Evolutionary conservation across 1,140 invertebrate species (phyloP).

Genomic region (Aradophagus sp.): DNA sequence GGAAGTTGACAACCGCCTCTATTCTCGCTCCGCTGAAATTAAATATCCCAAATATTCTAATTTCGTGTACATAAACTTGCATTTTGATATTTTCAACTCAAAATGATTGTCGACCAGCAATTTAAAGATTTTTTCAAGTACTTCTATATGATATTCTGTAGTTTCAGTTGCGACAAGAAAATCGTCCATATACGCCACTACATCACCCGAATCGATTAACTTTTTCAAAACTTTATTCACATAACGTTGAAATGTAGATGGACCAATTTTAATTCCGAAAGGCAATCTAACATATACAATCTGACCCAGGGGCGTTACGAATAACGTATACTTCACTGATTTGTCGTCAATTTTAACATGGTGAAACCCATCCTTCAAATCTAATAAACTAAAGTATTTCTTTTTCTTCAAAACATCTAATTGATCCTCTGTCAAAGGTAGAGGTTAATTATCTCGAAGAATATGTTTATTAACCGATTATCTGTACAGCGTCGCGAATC

Average conservation of each 20-base stretch:
- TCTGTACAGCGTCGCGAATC: too few species aligned
- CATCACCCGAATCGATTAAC: conserved; percentile 2
- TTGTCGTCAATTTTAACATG: conserved; percentile 7
- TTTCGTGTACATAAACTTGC: conserved; percentile 4
- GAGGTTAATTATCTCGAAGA: conserved; percentile 22
- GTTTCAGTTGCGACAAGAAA: conserved; percentile 15
- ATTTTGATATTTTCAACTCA: conserved; percentile 5
- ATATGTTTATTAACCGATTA: too few species aligned
- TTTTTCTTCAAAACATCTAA: conserved; percentile 4
- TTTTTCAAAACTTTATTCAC: conserved; percentile 11
- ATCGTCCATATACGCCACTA: conserved; percentile 24
- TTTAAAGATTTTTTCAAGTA: conserved; percentile 15
- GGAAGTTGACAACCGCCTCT: conserved; percentile 23
- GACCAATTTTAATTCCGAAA: conserved; percentile 10
- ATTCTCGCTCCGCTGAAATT: conserved; percentile 2
- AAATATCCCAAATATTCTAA: conserved; percentile 22
- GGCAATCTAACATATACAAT: conserved; percentile 12
- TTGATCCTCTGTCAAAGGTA: conserved; percentile 16
- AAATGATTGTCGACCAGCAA: conserved; percentile 4
- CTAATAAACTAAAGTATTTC: conserved; percentile 15
- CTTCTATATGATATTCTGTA: conserved; percentile 2
- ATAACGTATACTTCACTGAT: conserved; percentile 7
- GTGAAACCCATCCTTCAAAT: conserved; percentile 15
- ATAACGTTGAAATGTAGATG: conserved; percentile 16
- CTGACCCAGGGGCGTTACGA: conserved; percentile 15